A percentile compares a stretch with the other conserved stretches of the same genome.
Conservation (phyloP, 2,888 invertebrate species). For the Drosophila yooni region DNA sequence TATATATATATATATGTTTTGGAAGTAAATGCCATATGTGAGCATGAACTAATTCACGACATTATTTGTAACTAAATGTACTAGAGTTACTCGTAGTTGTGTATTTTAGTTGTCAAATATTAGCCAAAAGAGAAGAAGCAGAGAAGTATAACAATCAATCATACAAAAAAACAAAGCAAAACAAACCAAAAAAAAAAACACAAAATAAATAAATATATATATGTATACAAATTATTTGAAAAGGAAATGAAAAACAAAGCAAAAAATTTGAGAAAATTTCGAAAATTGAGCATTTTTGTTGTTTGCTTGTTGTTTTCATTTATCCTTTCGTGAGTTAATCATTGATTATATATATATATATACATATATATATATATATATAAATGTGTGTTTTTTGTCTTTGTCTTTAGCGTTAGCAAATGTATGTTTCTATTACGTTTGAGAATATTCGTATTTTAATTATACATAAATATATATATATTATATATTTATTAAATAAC, state of each 20-base stretch:
- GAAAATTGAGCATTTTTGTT: constrained; percentile 6
- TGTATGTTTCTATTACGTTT: constrained; percentile 56
- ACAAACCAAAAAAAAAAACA: background rate
- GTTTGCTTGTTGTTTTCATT: background rate
- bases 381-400: constrained; percentile 54
- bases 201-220: background rate
- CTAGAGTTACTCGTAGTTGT: constrained; percentile 57
- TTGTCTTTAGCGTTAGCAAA: constrained; percentile 47
- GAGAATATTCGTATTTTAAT: constrained; percentile 53
- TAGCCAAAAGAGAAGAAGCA: constrained; percentile 39
- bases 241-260: background rate
- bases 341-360: background rate
- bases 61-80: constrained; percentile 32
- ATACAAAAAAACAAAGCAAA: background rate
- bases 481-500: constrained; percentile 26
- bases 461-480: constrained; percentile 33
- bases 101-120: constrained; percentile 36
- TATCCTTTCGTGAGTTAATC: constrained; percentile 8
- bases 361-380: constrained; percentile 8
- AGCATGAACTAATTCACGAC: constrained; percentile 25
- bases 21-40: constrained; percentile 2
- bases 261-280: background rate
- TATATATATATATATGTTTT: constrained; percentile 25
- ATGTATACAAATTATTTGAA: background rate
- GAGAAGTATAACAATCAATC: constrained; percentile 2